These are phyloP conservation scores for Perca schrenkii DNA, from an alignment of 2,113 vertebrate genomes.

Conservation along the genomic window DNA sequence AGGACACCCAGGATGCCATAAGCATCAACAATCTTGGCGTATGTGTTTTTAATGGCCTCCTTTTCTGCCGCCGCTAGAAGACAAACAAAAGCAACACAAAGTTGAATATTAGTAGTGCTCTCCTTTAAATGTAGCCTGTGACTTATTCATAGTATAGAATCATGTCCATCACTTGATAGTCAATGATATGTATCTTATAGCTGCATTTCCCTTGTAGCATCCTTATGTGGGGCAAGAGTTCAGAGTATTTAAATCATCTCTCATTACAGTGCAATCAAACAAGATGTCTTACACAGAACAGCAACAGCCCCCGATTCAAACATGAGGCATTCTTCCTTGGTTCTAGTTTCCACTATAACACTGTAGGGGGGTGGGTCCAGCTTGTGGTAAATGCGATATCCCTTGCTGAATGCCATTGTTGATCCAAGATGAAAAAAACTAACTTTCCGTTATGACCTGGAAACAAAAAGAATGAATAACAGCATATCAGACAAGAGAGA, in stretches of 20 bases:
- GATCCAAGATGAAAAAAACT: slow-evolving; percentile 61
- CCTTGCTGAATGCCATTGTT: slow-evolving; percentile 98
- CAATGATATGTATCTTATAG: not conserved
- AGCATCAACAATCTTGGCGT: slow-evolving; percentile 94
- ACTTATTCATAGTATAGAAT: not conserved
- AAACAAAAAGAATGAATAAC: slow-evolving; percentile 16
- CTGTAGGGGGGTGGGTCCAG: slow-evolving; percentile 96
- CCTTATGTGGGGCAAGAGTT: not conserved
- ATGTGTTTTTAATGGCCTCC: slow-evolving; percentile 93
- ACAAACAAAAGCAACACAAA: slow-evolving; percentile 42
- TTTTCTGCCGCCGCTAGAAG: slow-evolving; percentile 93
- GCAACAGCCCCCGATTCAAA: slow-evolving; percentile 97
- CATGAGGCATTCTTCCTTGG: slow-evolving; percentile 95
- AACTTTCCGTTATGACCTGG: slow-evolving; percentile 51
- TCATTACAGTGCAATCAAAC: slow-evolving; percentile 24
- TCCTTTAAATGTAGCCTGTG: not conserved
- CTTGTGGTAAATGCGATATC: slow-evolving; percentile 97
- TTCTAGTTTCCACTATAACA: slow-evolving; percentile 93
- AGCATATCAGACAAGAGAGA: not conserved
- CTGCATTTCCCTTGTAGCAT: not conserved
- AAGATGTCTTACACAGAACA: slow-evolving; percentile 91
- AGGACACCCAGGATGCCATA: slow-evolving; percentile 97
- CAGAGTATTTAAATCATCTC: not conserved
- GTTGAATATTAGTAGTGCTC: not conserved
- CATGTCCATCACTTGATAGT: not conserved